Base-by-base conservation (phyloP, 2,797 vertebrate genomes). In the Sebastes taczanowskii region DNA sequence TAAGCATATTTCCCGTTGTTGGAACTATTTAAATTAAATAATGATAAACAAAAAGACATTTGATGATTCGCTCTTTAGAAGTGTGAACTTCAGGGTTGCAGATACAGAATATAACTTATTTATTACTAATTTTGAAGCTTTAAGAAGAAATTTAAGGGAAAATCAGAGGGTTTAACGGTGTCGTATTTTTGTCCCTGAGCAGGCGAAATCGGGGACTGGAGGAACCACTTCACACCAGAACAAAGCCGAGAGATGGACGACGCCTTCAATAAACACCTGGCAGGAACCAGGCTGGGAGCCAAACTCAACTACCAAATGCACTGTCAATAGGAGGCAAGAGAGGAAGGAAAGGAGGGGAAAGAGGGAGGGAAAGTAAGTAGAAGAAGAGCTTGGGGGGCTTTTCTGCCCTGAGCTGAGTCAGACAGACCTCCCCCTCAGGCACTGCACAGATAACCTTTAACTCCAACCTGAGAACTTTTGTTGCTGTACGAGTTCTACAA, bases 171-270 rank as follows among this genome's bases (percentile, higher is more conserved):
- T 23, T 56, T 49, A 32, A 60, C 10, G 1, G 20, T 2, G 0
- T 14, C 0, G 1, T 59, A 8, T 77, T 25, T 81, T 3, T 55
- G 5, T 80, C 0, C 13, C 3, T 60, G 65, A n/a, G 22, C 84
- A 95, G 95, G 95, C 42, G 89, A 93, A 42, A 63, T 94, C 25
- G 92, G 95, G 32, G 95, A 94, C 74, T 96, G 93, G 94, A 96
- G 88, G 90, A 93, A 81, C 65, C 76, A 94, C 71, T 96, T 96
- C 2, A 86, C 60, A 22, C 89, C 94, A 67, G 88, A 94, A 74
- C 95, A 95, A 84, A 96, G 89, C 67, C 59, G 56, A 65, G 91
- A 95, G 90, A 96, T 97, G 96, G 96, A 97, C 69, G 87, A 93
- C 69, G 91, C 70, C 66, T 97, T 97, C 85, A 83, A 86, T 77